These are phyloP conservation scores for Chelon auratus DNA, from an alignment of 2,797 vertebrate species.

Conservation along the genomic window DNA sequence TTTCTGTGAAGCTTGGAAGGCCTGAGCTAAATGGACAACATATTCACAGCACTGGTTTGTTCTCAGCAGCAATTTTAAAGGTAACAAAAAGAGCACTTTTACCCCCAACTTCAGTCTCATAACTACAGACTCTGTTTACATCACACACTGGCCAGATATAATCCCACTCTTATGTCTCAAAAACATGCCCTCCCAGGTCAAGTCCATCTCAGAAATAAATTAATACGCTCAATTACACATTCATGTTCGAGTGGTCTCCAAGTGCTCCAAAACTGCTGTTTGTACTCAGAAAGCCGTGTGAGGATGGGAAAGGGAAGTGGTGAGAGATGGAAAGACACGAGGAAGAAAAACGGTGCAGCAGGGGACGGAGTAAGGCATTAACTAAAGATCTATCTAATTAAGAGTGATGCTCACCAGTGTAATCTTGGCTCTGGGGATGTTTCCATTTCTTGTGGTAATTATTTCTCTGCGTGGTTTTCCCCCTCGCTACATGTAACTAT, in stretches of 20 bases:
- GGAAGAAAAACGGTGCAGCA: constrained; percentile 43
- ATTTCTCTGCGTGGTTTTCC: constrained; percentile 62
- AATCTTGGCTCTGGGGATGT: constrained; percentile 64
- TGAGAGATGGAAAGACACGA: constrained; percentile 37
- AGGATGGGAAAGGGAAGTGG: constrained; percentile 13
- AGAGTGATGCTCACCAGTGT: constrained; percentile 65
- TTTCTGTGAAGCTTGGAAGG: constrained; percentile 13
- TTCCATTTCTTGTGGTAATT: constrained; percentile 64
- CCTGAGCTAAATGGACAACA: constrained; percentile 22
- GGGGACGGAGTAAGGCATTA: constrained; percentile 67
- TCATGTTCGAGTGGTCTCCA: constrained; percentile 37
- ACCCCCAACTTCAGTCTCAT: constrained; percentile 19
- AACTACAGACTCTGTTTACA: constrained; percentile 5
- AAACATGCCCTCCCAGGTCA: constrained; percentile 39
- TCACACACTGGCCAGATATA: constrained; percentile 21
- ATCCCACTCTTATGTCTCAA: constrained; percentile 21
- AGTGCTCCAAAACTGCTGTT: constrained; percentile 42
- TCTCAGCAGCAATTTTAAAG: constrained; percentile 13
- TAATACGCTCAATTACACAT: constrained; percentile 34
- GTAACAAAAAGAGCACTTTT: constrained; percentile 1
- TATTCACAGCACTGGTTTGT: constrained; percentile 13
- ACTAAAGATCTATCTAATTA: constrained; percentile 77
- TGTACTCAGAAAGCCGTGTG: constrained; percentile 34
- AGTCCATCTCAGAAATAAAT: constrained; percentile 57
- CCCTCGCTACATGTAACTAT: constrained; percentile 37